Conservation (phyloP, 2,888 invertebrate species). For the Keiferia lycopersicella region DNA sequence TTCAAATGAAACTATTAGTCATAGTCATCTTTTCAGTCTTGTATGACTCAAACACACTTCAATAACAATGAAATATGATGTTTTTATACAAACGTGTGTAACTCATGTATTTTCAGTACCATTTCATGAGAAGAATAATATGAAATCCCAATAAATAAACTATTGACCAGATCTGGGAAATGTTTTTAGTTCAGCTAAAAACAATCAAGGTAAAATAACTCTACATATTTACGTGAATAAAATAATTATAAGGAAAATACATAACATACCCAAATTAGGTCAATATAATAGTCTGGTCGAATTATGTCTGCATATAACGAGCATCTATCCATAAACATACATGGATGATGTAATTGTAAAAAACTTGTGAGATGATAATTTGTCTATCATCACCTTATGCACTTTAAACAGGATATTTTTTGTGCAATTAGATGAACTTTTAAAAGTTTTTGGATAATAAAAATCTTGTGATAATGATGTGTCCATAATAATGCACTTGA, state of each 20-base stretch:
- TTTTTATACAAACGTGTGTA: conserved; percentile 7
- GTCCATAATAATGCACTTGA: no score
- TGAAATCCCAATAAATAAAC: neutral
- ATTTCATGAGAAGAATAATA: neutral
- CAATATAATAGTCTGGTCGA: neutral
- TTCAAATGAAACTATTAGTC: conserved; percentile 74
- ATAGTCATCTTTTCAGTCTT: conserved; percentile 62
- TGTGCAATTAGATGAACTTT: no score
- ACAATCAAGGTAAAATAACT: neutral
- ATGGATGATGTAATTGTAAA: no score
- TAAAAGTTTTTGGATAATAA: no score
- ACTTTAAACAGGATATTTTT: no score
- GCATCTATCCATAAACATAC: neutral
- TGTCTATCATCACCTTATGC: no score
- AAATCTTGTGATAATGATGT: no score
- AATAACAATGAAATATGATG: conserved; percentile 37
- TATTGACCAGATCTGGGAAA: neutral
- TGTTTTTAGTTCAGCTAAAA: neutral
- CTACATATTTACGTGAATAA: neutral
- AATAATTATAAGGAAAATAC: neutral
- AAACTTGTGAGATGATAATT: no score
- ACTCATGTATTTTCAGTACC: conserved; percentile 1
- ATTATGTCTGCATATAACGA: neutral
- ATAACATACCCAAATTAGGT: neutral
- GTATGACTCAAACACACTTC: conserved; percentile 57